Percentiles rank a stretch among this genome's conserved stretches.
phyloP scores from a whole-genome alignment of 1,140 invertebrate genomes.

The Trichoplusia ni region DNA sequence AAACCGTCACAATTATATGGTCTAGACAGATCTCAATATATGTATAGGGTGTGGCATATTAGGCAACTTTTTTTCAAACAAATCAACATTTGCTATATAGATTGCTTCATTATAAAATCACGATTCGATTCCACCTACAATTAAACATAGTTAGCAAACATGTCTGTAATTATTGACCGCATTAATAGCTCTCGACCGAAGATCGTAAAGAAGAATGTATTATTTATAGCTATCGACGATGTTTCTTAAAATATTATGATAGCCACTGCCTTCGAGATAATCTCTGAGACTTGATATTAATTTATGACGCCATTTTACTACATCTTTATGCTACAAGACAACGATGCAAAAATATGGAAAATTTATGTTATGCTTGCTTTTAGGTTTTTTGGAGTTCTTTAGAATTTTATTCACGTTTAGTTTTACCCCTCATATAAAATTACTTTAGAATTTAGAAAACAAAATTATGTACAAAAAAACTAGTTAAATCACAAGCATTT shows the following conservation, averaged over 20 bases:
- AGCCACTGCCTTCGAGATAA: constrained; percentile 1
- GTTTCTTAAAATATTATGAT: constrained; percentile 30
- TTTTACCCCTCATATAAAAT: no score
- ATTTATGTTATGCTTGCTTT: no score
- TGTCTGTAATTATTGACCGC: constrained; percentile 23
- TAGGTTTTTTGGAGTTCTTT: no score
- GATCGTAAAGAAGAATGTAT: constrained; percentile 3
- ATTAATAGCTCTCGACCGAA: constrained; percentile 29
- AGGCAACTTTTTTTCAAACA: not conserved
- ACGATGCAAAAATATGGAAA: no score
- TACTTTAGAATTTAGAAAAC: no score
- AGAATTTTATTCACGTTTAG: no score
- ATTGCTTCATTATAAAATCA: constrained; percentile 32
- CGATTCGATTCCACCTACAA: constrained; percentile 31
- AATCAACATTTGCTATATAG: constrained; percentile 14
- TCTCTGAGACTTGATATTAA: not conserved
- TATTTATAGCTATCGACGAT: constrained; percentile 17
- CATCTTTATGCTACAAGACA: not conserved
- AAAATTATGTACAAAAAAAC: no score
- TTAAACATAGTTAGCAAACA: constrained; percentile 30
- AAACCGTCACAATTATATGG: constrained; percentile 10
- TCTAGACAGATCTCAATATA: constrained; percentile 12
- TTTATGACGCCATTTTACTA: not conserved
- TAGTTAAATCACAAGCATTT: no score
- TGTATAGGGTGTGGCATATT: not conserved